These are phyloP conservation scores for Darwinula stevensoni DNA, from an alignment of 2,888 invertebrate species.

Conservation along the genomic window DNA sequence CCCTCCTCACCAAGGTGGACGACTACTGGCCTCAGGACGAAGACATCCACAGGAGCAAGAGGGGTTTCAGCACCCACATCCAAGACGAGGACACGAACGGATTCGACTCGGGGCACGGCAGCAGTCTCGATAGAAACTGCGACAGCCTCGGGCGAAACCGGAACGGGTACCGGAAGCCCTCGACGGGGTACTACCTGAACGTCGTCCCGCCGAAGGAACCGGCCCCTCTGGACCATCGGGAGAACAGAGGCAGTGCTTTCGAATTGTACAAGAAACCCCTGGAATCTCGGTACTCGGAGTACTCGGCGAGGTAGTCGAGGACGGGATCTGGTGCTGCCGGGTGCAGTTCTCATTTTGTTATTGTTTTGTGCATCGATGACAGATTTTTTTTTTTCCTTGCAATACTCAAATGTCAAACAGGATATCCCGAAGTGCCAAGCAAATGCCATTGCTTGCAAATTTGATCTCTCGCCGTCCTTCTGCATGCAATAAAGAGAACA, in stretches of 20 bases:
- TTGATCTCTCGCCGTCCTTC: no score
- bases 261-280: constrained; percentile 63
- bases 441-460: no score
- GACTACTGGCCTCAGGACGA: not conserved
- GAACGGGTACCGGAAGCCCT: not conserved
- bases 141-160: constrained; percentile 8
- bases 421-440: no score
- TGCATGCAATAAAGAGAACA: no score
- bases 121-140: constrained; percentile 21
- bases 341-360: no score
- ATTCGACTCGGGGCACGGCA: constrained; percentile 20
- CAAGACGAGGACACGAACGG: constrained; percentile 12
- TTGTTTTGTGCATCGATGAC: no score
- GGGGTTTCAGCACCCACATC: not conserved
- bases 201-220: not conserved
- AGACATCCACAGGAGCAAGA: not conserved
- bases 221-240: not conserved
- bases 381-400: no score
- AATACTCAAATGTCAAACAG: no score
- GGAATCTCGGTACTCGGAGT: constrained; percentile 3
- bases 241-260: constrained; percentile 70
- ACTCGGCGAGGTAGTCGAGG: not conserved
- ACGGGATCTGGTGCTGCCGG: no score
- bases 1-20: not conserved
- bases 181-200: not conserved